These are phyloP conservation scores for Pogonomyrmex barbatus DNA, from an alignment of 1,140 invertebrate species.

Conservation along the genomic window DNA sequence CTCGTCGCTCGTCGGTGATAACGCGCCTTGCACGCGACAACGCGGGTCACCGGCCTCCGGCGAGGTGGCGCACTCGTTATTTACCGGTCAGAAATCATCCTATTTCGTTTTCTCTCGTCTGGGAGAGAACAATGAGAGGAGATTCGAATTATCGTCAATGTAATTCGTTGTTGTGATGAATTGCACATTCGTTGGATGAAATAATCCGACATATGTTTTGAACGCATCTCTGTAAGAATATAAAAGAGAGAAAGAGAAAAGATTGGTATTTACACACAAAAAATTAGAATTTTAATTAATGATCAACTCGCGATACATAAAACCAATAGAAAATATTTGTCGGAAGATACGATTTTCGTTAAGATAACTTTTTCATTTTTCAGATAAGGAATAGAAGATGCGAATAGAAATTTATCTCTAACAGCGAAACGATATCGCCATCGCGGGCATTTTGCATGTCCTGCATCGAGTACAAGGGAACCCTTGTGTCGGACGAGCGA, in stretches of 20 bases:
- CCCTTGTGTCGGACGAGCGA: conserved; percentile 52
- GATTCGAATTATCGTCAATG: conserved; percentile 65
- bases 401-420: conserved; percentile 66
- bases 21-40: conserved; percentile 66
- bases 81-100: conserved; percentile 64
- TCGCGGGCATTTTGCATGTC: conserved; percentile 64
- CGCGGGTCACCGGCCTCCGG: conserved; percentile 68
- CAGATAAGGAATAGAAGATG: neutral
- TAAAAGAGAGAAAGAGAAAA: neutral
- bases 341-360: conserved; percentile 30
- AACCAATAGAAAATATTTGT: neutral
- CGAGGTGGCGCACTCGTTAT: conserved; percentile 66
- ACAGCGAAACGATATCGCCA: conserved; percentile 70
- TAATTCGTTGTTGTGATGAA: conserved; percentile 3
- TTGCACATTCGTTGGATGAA: conserved; percentile 31
- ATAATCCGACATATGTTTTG: conserved; percentile 55
- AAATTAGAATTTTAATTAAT: too few species aligned
- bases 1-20: conserved; percentile 54
- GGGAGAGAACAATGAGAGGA: conserved; percentile 46
- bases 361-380: conserved; percentile 22
- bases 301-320: neutral
- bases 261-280: too few species aligned
- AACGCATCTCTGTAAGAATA: conserved; percentile 31
- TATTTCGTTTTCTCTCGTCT: conserved; percentile 47
- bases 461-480: conserved; percentile 68